Evolutionary conservation across 1,140 invertebrate species (phyloP).

Genomic region (Cydia amplana): DNA sequence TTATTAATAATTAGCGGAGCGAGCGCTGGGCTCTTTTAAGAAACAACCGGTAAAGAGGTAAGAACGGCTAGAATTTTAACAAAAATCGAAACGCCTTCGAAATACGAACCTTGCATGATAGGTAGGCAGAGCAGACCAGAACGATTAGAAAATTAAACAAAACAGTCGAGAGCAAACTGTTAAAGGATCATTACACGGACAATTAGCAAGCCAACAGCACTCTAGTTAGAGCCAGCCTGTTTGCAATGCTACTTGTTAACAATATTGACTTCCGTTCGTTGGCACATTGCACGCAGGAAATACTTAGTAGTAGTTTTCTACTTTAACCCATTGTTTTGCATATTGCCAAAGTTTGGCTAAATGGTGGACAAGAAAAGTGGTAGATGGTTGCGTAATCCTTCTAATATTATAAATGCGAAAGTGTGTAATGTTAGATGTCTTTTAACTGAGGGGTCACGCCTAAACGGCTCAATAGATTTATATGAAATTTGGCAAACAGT

Average conservation of each 20-base stretch:
- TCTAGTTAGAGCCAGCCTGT: conserved; percentile 15
- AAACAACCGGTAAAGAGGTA: too few relatives aligned
- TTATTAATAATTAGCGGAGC: too few relatives aligned
- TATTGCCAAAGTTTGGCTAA: neutral
- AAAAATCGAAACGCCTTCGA: too few relatives aligned
- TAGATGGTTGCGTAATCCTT: neutral
- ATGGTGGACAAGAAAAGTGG: neutral
- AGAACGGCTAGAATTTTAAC: too few relatives aligned
- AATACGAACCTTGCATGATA: neutral
- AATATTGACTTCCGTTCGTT: conserved; percentile 3
- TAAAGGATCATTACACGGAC: conserved; percentile 3
- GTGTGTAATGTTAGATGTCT: too few relatives aligned
- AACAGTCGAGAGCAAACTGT: conserved; percentile 7
- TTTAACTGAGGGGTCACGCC: too few relatives aligned
- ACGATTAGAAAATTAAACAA: conserved; percentile 28
- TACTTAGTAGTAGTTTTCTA: neutral
- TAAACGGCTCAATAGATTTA: too few relatives aligned
- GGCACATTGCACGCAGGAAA: neutral
- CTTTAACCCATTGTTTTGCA: conserved; percentile 1
- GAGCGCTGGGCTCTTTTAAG: too few relatives aligned
- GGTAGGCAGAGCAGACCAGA: neutral
- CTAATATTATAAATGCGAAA: neutral
- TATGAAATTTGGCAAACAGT: too few relatives aligned
- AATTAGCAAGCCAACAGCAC: conserved; percentile 9
- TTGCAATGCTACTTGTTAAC: conserved; percentile 4